Conservation (phyloP, 2,113 vertebrate species). For the Lepisosteus osseus region DNA sequence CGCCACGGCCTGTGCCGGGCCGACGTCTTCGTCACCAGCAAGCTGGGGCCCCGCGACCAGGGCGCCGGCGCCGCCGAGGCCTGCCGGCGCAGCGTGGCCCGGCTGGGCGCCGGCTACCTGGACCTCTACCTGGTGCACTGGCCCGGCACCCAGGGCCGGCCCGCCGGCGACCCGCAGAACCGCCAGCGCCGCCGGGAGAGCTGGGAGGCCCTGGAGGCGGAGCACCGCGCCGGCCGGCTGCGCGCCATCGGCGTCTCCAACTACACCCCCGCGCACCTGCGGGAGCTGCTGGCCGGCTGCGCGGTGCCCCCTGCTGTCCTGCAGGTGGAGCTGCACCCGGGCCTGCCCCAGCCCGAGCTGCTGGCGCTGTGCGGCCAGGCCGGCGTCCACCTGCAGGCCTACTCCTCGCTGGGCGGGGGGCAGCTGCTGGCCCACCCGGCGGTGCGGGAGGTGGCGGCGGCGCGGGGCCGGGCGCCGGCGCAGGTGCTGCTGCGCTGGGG, state of each 20-base stretch:
- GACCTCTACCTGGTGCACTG: constrained; percentile 80
- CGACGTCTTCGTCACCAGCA: constrained; percentile 75
- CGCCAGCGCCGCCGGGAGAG: constrained; percentile 58
- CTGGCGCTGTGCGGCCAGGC: constrained; percentile 55
- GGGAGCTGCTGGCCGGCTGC: constrained; percentile 60
- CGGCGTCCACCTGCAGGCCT: constrained; percentile 72
- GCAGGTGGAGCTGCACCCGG: constrained; percentile 76
- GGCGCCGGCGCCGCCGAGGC: constrained; percentile 53
- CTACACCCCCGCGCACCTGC: constrained; percentile 69
- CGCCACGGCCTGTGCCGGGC: constrained; percentile 58
- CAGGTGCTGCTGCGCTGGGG: constrained; percentile 77
- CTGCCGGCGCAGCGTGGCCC: constrained; percentile 60
- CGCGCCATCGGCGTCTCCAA: constrained; percentile 78
- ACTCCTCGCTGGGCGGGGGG: constrained; percentile 71
- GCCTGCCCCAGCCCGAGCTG: constrained; percentile 61
- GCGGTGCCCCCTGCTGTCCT: constrained; percentile 59
- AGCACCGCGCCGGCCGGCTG: constrained; percentile 62
- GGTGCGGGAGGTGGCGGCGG: constrained; percentile 56
- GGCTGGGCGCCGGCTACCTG: constrained; percentile 66
- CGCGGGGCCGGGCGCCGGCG: constrained; percentile 49
- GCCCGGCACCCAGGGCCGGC: constrained; percentile 72
- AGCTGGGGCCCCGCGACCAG: constrained; percentile 69
- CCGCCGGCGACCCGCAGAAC: constrained; percentile 58
- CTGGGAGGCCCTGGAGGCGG: constrained; percentile 67
- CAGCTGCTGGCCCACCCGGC: constrained; percentile 52